phyloP scores from a whole-genome alignment of 2,888 invertebrate species.

The Aporophyla nigra region DNA sequence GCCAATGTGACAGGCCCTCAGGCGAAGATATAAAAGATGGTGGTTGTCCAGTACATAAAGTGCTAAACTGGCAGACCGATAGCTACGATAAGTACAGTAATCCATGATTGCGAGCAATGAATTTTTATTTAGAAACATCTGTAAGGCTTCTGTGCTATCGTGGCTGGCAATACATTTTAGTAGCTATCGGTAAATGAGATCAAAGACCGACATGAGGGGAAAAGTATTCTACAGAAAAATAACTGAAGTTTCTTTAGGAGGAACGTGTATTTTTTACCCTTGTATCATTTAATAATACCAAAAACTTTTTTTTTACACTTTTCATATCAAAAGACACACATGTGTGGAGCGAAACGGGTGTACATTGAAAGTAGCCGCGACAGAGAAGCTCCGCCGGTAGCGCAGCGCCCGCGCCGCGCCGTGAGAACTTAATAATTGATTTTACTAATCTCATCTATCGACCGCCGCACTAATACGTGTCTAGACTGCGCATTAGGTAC shows the following conservation, averaged over 20 bases:
- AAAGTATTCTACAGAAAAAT: background rate
- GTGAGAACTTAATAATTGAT: conserved; percentile 89
- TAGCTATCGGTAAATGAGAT: conserved; percentile 39
- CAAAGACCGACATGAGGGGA: background rate
- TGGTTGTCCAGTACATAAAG: conserved; percentile 25
- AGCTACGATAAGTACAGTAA: conserved; percentile 39
- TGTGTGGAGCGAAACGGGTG: conserved; percentile 33
- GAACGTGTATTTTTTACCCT: background rate
- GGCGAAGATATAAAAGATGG: conserved; percentile 39
- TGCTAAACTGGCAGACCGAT: conserved; percentile 38
- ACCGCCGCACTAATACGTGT: conserved; percentile 76
- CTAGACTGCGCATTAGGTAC: conserved; percentile 75
- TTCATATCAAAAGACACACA: conserved; percentile 47
- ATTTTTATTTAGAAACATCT: conserved; percentile 46
- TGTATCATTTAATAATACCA: background rate
- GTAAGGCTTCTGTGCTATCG: conserved; percentile 33
- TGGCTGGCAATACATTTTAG: background rate
- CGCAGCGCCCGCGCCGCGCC: conserved; percentile 68
- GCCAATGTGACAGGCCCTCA: conserved; percentile 28
- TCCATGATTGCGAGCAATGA: conserved; percentile 31
- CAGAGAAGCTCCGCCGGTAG: conserved; percentile 65
- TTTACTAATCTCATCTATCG: conserved; percentile 84
- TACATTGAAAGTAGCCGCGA: conserved; percentile 55
- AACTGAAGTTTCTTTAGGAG: background rate
- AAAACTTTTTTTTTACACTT: background rate